Evolutionary conservation across 2,888 invertebrate species (phyloP), one percentile per base, ranked within the genome.

Genomic region (Temnothorax ravouxi): DNA sequence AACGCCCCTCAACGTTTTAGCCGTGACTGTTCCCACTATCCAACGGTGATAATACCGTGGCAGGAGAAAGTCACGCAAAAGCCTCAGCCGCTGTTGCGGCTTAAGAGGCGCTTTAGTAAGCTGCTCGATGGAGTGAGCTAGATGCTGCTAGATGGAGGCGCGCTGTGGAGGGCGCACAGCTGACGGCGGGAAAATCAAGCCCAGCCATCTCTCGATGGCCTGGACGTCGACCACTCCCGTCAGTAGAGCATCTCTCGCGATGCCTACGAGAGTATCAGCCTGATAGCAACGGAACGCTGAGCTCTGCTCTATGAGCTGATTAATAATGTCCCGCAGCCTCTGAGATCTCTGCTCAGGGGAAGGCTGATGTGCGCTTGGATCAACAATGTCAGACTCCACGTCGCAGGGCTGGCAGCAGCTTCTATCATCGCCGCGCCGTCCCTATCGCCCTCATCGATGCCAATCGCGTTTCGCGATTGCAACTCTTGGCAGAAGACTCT

Each of bases 1-100:
- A 1, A 25, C 25, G 1, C 25, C 25, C 25, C 25, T 25, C 25
- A 25, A 25, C 25, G 25, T 25, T 25, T 25, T 25, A 1, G 25
- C 25, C 25, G 25, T 25, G 25, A 25, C 25, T 25, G 25, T 25
- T 25, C 25, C 25, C 25, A 29, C 29, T 3, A 29, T 29, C 54
- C 66, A 52, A 0, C 11, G 29, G 13, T 83, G 74, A 3, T 61
- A 83, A 21, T 21, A 25, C 4, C 75, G 34, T 3, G 75, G 74
- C 2, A 67, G 13, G 3, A 67, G 21, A 18, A 38, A 25, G 9
- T 25, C 50, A 0, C 41, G 66, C 0, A 67, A 15, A 15, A 83
- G 4, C 50, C 38, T 21, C 1, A 83, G n/a, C n/a, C 81, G 18
- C 54, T 81, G 72, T 18, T 81, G 56, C 0, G 72, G 62, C 6